A percentile compares a stretch with the other conserved stretches of the same genome.
These are phyloP conservation scores for Leucophenga varia DNA, from an alignment of 1,140 invertebrate species.

Conservation along the genomic window DNA sequence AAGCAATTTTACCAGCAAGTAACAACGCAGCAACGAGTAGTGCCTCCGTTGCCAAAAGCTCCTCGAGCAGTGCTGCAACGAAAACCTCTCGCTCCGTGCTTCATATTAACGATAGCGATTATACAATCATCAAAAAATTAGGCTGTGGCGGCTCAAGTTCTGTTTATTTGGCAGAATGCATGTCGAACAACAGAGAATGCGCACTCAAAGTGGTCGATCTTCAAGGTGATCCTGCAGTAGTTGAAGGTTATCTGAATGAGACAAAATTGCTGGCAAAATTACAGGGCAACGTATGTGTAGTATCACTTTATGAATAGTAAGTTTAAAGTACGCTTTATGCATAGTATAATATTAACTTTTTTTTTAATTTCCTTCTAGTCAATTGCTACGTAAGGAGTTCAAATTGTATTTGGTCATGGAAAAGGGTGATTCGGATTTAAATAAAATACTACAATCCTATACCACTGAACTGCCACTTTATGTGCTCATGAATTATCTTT, in stretches of 20 bases:
- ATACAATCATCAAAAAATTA: constrained; percentile 41
- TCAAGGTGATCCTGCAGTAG: constrained; percentile 68
- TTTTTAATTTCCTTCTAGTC: constrained; percentile 34
- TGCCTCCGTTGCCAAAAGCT: constrained; percentile 2
- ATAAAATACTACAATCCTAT: constrained; percentile 69
- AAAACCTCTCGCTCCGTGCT: constrained; percentile 22
- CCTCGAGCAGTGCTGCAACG: too few relatives aligned
- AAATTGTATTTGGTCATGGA: constrained; percentile 87
- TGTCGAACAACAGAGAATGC: constrained; percentile 35
- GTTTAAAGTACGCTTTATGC: constrained; percentile 54
- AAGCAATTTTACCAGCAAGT: neutral
- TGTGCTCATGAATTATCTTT: constrained; percentile 88
- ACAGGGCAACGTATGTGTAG: constrained; percentile 79
- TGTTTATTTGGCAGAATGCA: constrained; percentile 39
- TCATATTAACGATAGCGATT: constrained; percentile 40
- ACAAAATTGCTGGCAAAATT: constrained; percentile 81
- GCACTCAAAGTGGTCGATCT: constrained; percentile 65
- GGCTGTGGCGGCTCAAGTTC: constrained; percentile 51
- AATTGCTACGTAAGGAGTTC: constrained; percentile 63
- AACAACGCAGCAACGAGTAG: neutral
- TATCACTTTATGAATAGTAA: constrained; percentile 88
- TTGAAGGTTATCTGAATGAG: constrained; percentile 87
- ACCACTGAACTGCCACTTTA: constrained; percentile 64
- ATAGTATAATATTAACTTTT: neutral
- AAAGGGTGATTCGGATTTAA: constrained; percentile 87